These are phyloP conservation scores for Cerceris rybyensis DNA, from an alignment of 2,888 invertebrate genomes.

Conservation along the genomic window DNA sequence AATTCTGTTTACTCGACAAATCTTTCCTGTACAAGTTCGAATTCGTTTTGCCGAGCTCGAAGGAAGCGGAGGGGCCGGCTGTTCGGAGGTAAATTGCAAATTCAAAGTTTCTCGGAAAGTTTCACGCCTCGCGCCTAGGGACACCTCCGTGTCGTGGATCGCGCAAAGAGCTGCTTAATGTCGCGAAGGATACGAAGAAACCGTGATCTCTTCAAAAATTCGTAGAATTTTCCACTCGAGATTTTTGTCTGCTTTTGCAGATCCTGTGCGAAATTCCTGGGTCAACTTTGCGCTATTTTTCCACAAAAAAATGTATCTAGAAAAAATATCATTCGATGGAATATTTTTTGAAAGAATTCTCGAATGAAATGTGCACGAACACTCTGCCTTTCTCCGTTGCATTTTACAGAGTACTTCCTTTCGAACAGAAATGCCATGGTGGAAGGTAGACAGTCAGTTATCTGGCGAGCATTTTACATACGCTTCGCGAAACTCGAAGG, in stretches of 20 bases:
- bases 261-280: too few relatives aligned
- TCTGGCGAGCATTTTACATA: conserved; percentile 51
- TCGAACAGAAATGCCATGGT: conserved; percentile 49
- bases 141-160: not conserved
- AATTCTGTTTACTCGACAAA: conserved; percentile 69
- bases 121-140: conserved; percentile 33
- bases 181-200: conserved; percentile 16
- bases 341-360: conserved; percentile 12
- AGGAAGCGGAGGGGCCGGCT: conserved; percentile 17
- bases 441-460: conserved; percentile 43
- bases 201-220: conserved; percentile 15
- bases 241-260: too few relatives aligned
- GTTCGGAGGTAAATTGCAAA: conserved; percentile 57
- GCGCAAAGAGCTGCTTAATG: conserved; percentile 24
- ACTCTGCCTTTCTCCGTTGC: conserved; percentile 21
- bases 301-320: too few relatives aligned
- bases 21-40: conserved; percentile 61
- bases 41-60: conserved; percentile 53
- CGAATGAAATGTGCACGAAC: conserved; percentile 17
- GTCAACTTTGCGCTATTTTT: too few relatives aligned
- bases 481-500: conserved; percentile 46
- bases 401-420: conserved; percentile 33
- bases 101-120: conserved; percentile 57
- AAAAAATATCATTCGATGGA: not conserved
- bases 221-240: not conserved